Percentiles rank a stretch among this genome's conserved stretches.
phyloP scores from a whole-genome alignment of 2,113 vertebrate species.

The Cyprinodon tularosa region DNA sequence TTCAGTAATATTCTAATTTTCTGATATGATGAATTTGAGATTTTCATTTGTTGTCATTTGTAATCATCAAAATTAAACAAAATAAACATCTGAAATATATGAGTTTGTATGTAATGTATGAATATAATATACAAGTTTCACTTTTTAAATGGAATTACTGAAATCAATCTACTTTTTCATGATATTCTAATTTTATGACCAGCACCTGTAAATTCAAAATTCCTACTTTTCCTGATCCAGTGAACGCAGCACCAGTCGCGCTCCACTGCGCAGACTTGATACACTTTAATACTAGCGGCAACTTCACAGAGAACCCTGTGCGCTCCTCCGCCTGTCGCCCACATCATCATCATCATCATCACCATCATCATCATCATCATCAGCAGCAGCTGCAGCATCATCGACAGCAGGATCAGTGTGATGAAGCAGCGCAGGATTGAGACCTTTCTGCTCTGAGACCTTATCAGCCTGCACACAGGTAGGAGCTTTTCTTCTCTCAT shows the following conservation, averaged over 20 bases:
- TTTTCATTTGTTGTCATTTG: no score
- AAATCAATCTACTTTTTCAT: no score
- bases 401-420: slow-evolving; percentile 57
- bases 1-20: no score
- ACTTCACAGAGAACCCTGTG: slow-evolving; percentile 52
- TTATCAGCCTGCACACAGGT: slow-evolving; percentile 66
- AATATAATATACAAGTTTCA: no score
- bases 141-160: no score
- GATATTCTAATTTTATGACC: no score
- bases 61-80: no score
- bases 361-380: slow-evolving; percentile 33
- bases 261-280: slow-evolving; percentile 55
- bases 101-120: no score
- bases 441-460: slow-evolving; percentile 60
- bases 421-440: slow-evolving; percentile 67
- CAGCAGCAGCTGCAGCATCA: slow-evolving; percentile 29
- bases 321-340: slow-evolving; percentile 52
- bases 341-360: slow-evolving; percentile 42
- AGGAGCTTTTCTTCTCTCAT: slow-evolving; percentile 27
- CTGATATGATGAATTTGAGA: no score
- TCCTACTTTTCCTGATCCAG: background rate
- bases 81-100: no score
- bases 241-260: slow-evolving; percentile 29
- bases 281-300: slow-evolving; percentile 48
- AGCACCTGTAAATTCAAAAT: no score